Evolutionary conservation across 1,140 invertebrate species (phyloP).

Genomic region (Drosophila ohnishii): DNA sequence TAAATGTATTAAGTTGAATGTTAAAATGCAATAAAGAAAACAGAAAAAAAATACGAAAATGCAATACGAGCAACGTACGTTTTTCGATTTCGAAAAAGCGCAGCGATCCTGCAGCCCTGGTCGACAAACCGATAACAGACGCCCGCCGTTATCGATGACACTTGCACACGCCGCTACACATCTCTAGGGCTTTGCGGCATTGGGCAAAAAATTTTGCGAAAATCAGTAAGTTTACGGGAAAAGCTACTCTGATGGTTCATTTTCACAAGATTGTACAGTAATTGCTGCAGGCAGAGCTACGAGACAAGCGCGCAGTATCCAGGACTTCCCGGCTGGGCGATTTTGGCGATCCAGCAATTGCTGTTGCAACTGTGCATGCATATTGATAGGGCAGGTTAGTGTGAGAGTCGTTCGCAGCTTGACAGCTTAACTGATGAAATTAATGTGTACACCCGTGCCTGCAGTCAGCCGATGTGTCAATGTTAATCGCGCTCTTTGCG

Average conservation of each 20-base stretch:
- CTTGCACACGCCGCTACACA: slow-evolving; percentile 53
- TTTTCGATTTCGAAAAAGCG: slow-evolving; percentile 12
- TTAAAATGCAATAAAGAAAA: slow-evolving; percentile 65
- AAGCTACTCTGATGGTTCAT: slow-evolving; percentile 18
- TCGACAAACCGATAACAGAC: slow-evolving; percentile 47
- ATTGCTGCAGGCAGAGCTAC: slow-evolving; percentile 15
- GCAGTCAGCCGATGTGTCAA: slow-evolving; percentile 72
- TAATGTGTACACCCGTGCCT: slow-evolving; percentile 34
- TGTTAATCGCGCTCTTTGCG: slow-evolving; percentile 79
- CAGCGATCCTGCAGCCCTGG: not conserved
- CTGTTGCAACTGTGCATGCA: slow-evolving; percentile 12
- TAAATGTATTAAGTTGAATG: slow-evolving; percentile 78
- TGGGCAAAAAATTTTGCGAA: slow-evolving; percentile 56
- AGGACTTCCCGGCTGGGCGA: not conserved
- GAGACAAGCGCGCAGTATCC: not conserved
- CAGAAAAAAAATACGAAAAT: slow-evolving; percentile 28
- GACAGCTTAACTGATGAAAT: slow-evolving; percentile 24
- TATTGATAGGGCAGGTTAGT: slow-evolving; percentile 36
- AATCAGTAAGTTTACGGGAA: slow-evolving; percentile 22
- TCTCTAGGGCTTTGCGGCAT: slow-evolving; percentile 70
- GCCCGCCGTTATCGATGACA: slow-evolving; percentile 52
- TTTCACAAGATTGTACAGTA: not conserved
- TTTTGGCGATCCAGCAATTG: slow-evolving; percentile 1
- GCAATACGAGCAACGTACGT: not conserved
- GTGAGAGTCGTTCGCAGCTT: slow-evolving; percentile 16